A percentile compares a stretch with the other conserved stretches of the same genome.
Conservation (phyloP, 2,888 invertebrate species). For the Tenthredo scrophulariae region DNA sequence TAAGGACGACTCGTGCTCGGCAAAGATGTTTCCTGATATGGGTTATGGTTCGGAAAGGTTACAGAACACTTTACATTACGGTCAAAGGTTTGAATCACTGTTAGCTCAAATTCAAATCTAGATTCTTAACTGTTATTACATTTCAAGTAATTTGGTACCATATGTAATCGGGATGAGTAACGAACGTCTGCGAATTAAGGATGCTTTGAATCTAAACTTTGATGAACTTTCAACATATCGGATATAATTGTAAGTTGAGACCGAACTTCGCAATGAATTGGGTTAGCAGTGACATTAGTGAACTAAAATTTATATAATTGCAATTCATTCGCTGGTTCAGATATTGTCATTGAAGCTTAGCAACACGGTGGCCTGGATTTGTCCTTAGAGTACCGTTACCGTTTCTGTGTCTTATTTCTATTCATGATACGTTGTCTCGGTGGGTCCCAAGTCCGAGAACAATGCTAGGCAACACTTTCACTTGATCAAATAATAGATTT, state of each 20-base stretch:
- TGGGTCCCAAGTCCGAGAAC: constrained; percentile 37
- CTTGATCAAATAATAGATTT: constrained; percentile 42
- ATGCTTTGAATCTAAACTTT: neutral
- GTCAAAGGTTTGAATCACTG: neutral
- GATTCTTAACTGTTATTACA: neutral
- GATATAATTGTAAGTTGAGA: neutral
- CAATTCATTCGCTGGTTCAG: constrained; percentile 18
- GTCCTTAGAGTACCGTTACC: constrained; percentile 46
- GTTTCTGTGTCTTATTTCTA: constrained; percentile 40
- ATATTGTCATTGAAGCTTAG: constrained; percentile 44
- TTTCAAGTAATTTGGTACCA: neutral
- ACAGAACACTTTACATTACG: neutral
- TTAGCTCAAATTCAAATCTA: neutral
- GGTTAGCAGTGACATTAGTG: neutral
- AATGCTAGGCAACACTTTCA: constrained; percentile 48
- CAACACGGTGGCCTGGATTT: constrained; percentile 41
- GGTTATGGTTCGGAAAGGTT: neutral
- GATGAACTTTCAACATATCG: neutral
- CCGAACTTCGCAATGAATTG: neutral
- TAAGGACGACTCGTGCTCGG: neutral
- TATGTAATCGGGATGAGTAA: neutral
- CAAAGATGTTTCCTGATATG: neutral
- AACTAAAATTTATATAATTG: neutral
- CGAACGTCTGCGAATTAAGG: neutral
- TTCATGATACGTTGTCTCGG: constrained; percentile 17